These are phyloP conservation scores for Polyommatus iphigenia DNA, from an alignment of 2,888 invertebrate species.

Conservation along the genomic window DNA sequence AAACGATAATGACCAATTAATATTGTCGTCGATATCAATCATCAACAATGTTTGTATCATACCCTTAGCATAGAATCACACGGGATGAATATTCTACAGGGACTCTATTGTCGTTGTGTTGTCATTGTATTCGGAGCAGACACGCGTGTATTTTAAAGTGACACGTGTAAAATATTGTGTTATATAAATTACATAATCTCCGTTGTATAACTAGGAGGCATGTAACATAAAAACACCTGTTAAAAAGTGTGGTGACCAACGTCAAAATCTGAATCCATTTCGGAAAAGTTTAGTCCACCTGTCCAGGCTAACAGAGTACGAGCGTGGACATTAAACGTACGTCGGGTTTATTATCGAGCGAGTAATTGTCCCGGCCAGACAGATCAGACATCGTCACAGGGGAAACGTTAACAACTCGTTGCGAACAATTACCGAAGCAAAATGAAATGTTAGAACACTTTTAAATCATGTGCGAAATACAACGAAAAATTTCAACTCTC, in stretches of 20 bases:
- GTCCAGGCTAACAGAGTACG: background rate
- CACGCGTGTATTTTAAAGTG: background rate
- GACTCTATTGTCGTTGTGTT: background rate
- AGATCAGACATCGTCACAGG: conserved; percentile 15
- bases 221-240: background rate
- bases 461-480: background rate
- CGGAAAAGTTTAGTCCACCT: background rate
- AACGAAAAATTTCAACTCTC: background rate
- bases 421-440: conserved; percentile 1
- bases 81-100: background rate
- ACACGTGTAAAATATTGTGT: background rate
- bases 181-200: background rate
- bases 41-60: background rate
- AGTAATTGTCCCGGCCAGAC: background rate
- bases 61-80: background rate
- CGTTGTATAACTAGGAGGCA: background rate
- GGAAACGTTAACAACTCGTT: conserved; percentile 14
- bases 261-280: background rate
- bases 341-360: conserved; percentile 8
- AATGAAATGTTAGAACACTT: background rate
- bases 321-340: background rate
- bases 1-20: conserved; percentile 2
- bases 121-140: background rate
- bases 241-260: background rate
- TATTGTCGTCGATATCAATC: background rate